These are phyloP conservation scores for Cyanoderma ruficeps DNA, from an alignment of 2,113 vertebrate species.

Conservation along the genomic window DNA sequence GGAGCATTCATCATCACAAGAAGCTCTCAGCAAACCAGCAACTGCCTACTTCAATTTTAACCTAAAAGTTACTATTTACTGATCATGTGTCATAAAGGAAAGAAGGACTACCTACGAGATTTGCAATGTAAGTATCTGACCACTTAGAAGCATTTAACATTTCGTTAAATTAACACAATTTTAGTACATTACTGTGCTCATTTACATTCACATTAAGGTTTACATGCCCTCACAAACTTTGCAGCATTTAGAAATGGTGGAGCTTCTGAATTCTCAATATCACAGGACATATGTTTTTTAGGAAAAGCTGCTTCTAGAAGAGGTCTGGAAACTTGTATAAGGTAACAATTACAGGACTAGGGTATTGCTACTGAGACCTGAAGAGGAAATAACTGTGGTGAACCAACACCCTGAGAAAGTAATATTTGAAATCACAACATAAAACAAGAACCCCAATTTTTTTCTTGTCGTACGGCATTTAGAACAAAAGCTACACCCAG, in stretches of 20 bases:
- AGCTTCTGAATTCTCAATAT: background rate
- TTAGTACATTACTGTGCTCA: background rate
- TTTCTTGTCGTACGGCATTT: background rate
- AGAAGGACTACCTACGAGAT: background rate
- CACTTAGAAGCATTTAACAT: background rate
- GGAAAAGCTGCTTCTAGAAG: background rate
- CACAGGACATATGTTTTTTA: background rate
- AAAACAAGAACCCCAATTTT: fast-evolving
- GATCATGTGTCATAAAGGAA: background rate
- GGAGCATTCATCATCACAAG: background rate
- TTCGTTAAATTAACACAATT: background rate
- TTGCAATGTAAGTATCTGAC: background rate
- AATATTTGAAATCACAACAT: background rate
- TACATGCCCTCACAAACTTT: background rate
- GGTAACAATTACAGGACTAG: background rate
- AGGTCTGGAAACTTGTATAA: background rate
- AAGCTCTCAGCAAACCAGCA: background rate
- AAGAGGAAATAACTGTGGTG: background rate
- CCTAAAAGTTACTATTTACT: background rate
- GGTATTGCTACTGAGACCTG: background rate
- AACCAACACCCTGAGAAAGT: background rate
- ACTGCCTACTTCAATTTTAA: background rate
- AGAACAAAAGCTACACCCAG: background rate
- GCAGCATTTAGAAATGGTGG: background rate
- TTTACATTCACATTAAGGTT: background rate